A percentile compares a stretch with the other conserved stretches of the same genome.
phyloP scores from a whole-genome alignment of 2,797 vertebrate genomes.

The Harpagifer antarcticus region DNA sequence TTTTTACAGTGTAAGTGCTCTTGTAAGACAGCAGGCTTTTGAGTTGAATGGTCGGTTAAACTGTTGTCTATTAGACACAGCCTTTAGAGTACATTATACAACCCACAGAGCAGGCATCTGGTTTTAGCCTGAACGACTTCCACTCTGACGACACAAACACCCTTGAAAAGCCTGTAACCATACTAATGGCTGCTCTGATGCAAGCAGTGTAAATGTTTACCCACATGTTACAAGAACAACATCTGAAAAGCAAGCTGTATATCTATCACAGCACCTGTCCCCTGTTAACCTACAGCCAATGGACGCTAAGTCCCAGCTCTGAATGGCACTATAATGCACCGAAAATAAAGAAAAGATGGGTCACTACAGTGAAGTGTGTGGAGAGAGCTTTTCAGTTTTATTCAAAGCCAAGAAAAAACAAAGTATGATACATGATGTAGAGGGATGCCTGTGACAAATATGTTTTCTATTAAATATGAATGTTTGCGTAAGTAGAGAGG shows the following conservation, averaged over 20 bases:
- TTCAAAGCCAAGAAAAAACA: constrained; percentile 29
- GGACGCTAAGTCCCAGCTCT: constrained; percentile 21
- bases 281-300: constrained; percentile 28
- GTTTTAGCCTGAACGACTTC: constrained; percentile 29
- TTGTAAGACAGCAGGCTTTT: constrained; percentile 10
- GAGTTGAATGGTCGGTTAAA: constrained; percentile 33
- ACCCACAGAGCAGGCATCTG: constrained; percentile 30
- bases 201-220: constrained; percentile 35
- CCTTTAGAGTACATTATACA: constrained; percentile 39
- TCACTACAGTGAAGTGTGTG: constrained; percentile 27
- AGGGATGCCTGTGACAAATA: constrained; percentile 31
- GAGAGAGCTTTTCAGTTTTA: constrained; percentile 29
- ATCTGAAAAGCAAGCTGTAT: background rate
- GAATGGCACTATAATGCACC: constrained; percentile 23
- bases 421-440: constrained; percentile 22
- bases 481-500: constrained; percentile 21
- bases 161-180: constrained; percentile 26
- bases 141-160: background rate
- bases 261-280: constrained; percentile 29
- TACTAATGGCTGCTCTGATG: constrained; percentile 3
- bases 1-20: constrained; percentile 41
- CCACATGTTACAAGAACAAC: constrained; percentile 18
- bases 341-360: constrained; percentile 47
- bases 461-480: constrained; percentile 26
- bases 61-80: constrained; percentile 25